Conservation (phyloP, 2,888 invertebrate species). For the Sesia apiformis region DNA sequence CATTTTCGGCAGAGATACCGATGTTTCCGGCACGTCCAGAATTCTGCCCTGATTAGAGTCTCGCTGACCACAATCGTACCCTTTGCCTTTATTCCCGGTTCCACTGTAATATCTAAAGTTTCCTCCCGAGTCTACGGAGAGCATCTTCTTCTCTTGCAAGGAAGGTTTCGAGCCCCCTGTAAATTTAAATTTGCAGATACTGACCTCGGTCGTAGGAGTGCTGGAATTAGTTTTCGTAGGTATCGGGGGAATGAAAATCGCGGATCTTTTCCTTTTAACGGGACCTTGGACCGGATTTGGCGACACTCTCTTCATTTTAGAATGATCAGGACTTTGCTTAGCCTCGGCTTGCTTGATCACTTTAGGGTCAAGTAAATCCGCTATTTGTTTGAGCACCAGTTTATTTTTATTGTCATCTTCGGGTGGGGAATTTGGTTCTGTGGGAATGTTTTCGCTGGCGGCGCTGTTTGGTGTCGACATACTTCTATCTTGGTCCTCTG, state of each 20-base stretch:
- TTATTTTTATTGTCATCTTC: slow-evolving; percentile 57
- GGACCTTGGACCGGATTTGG: slow-evolving; percentile 50
- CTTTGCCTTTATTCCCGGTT: slow-evolving; percentile 87
- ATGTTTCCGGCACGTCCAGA: slow-evolving; percentile 22
- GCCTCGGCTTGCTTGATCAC: slow-evolving; percentile 51
- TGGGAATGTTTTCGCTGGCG: slow-evolving; percentile 31
- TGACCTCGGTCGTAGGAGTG: slow-evolving; percentile 88
- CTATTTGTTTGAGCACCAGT: slow-evolving; percentile 61
- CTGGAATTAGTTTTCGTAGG: slow-evolving; percentile 81
- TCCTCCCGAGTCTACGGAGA: slow-evolving; percentile 91
- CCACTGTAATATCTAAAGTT: slow-evolving; percentile 92
- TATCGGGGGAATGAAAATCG: slow-evolving; percentile 89
- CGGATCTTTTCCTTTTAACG: slow-evolving; percentile 84
- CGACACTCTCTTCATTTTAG: slow-evolving; percentile 60
- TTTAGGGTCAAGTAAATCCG: slow-evolving; percentile 60
- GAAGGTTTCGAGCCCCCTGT: slow-evolving; percentile 93
- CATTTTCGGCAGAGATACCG: slow-evolving; percentile 22
- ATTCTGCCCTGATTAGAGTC: slow-evolving; percentile 76
- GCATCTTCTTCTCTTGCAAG: slow-evolving; percentile 92
- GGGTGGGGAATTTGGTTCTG: slow-evolving; percentile 42
- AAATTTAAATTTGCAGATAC: slow-evolving; percentile 95
- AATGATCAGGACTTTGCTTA: slow-evolving; percentile 39
- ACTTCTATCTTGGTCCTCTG: slow-evolving; percentile 44
- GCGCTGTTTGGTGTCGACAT: slow-evolving; percentile 41
- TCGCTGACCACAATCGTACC: slow-evolving; percentile 85